These are phyloP conservation scores for Hypselothyrea guttata DNA, from an alignment of 2,888 invertebrate genomes.

Conservation along the genomic window DNA sequence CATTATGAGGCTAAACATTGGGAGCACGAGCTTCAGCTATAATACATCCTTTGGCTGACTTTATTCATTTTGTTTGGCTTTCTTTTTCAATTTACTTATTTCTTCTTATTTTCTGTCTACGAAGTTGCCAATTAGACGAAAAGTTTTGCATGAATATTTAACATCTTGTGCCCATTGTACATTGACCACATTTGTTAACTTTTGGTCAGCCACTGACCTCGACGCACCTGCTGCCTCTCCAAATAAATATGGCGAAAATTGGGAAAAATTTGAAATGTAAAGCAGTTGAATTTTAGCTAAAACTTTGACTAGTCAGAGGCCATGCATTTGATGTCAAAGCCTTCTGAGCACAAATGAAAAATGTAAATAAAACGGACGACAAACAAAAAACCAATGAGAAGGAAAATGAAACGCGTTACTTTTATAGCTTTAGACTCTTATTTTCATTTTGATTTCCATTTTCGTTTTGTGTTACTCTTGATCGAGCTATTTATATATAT, in stretches of 20 bases:
- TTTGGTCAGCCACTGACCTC: conserved; percentile 45
- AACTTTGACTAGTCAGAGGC: conserved; percentile 36
- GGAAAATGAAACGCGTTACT: conserved; percentile 23
- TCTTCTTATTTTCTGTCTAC: conserved; percentile 48
- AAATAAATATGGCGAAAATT: neutral
- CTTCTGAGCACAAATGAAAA: conserved; percentile 11
- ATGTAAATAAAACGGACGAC: conserved; percentile 21
- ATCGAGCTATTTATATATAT: conserved; percentile 56
- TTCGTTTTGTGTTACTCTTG: conserved; percentile 9
- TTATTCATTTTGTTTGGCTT: conserved; percentile 1
- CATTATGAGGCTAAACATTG: conserved; percentile 70
- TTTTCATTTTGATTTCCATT: neutral
- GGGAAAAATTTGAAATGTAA: conserved; percentile 1
- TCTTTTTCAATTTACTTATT: conserved; percentile 52
- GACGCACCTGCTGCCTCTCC: conserved; percentile 33
- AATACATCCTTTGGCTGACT: conserved; percentile 13
- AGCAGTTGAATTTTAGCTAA: conserved; percentile 11
- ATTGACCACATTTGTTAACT: conserved; percentile 23
- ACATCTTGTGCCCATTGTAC: conserved; percentile 31
- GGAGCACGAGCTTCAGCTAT: conserved; percentile 13
- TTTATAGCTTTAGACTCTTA: conserved; percentile 26
- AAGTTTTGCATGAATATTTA: conserved; percentile 56
- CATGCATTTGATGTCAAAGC: conserved; percentile 72
- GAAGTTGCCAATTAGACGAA: conserved; percentile 67
- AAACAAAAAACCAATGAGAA: conserved; percentile 4